A percentile compares a stretch with the other conserved stretches of the same genome.
Evolutionary conservation across 1,140 invertebrate genomes (phyloP).

Genomic region (Aphidius ervi): DNA sequence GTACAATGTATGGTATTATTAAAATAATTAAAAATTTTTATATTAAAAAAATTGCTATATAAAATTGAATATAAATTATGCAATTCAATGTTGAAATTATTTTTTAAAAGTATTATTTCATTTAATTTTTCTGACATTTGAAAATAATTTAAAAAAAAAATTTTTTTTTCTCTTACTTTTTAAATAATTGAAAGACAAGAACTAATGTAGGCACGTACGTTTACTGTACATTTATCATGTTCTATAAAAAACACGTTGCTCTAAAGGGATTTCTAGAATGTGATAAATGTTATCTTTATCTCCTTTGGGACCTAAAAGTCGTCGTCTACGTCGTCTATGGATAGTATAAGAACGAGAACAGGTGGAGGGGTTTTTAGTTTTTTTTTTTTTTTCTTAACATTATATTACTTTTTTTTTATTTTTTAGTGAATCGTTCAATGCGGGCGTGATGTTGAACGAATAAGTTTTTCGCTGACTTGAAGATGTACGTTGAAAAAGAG

Average conservation of each 20-base stretch:
- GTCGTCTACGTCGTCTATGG: not conserved
- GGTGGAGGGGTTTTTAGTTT: not conserved
- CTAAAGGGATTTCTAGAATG: constrained; percentile 19
- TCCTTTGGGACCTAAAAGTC: constrained; percentile 18
- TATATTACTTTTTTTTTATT: constrained; percentile 3
- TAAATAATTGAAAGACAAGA: constrained; percentile 4
- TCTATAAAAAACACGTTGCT: constrained; percentile 7
- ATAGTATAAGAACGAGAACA: constrained; percentile 14
- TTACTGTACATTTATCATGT: constrained; percentile 14
- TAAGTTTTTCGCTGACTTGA: constrained; percentile 23
- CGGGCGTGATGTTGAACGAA: constrained; percentile 22
- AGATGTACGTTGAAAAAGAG: constrained; percentile 12
- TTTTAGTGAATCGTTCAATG: constrained; percentile 13
- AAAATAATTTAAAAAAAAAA: constrained; percentile 6
- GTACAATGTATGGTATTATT: too few relatives aligned
- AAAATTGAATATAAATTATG: too few relatives aligned
- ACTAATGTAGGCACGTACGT: constrained; percentile 11
- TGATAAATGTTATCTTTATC: constrained; percentile 25
- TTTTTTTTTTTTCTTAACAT: constrained; percentile 5
- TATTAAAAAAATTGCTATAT: too few relatives aligned
- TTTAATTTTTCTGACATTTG: too few relatives aligned
- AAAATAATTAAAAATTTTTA: too few relatives aligned
- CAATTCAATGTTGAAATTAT: too few relatives aligned
- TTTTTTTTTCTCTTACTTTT: not conserved
- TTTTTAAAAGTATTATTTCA: too few relatives aligned